phyloP scores from a whole-genome alignment of 1,140 invertebrate species.

The Bombus picipes region DNA sequence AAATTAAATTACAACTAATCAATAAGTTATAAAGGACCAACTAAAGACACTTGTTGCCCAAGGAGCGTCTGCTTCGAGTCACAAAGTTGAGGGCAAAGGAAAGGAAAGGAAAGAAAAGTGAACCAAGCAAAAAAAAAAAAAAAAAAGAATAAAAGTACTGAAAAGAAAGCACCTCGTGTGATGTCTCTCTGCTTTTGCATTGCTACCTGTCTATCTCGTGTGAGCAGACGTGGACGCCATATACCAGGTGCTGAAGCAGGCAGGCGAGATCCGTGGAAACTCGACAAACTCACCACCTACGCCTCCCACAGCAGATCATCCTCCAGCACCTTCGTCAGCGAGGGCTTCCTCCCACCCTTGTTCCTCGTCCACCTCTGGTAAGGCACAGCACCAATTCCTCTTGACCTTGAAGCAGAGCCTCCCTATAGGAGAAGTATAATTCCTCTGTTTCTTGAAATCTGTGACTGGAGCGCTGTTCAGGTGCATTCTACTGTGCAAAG shows the following conservation, averaged over 20 bases:
- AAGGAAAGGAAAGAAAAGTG: background rate
- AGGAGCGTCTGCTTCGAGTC: background rate
- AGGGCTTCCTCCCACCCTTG: slow-evolving; percentile 83
- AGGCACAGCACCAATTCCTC: slow-evolving; percentile 89
- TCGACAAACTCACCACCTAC: slow-evolving; percentile 82
- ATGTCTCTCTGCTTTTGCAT: slow-evolving; percentile 54
- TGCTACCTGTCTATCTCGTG: slow-evolving; percentile 65
- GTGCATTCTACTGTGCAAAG: background rate
- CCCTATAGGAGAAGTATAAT: too few relatives aligned
- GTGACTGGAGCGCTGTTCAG: background rate
- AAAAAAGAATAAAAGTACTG: slow-evolving; percentile 9
- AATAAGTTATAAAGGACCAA: background rate
- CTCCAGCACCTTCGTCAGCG: slow-evolving; percentile 78
- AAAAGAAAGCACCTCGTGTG: slow-evolving; percentile 17
- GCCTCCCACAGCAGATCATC: slow-evolving; percentile 81
- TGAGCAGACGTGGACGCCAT: slow-evolving; percentile 92
- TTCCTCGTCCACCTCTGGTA: slow-evolving; percentile 85
- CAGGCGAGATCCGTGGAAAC: slow-evolving; percentile 89
- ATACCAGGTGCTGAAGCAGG: slow-evolving; percentile 96
- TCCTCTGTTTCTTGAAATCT: background rate
- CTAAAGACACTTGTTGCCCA: slow-evolving; percentile 1
- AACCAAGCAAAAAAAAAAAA: slow-evolving; percentile 16
- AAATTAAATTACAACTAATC: background rate
- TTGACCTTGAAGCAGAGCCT: slow-evolving; percentile 79
- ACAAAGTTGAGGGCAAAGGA: too few relatives aligned